Evolutionary conservation across 2,113 vertebrate genomes (phyloP).

Genomic region (Rhinoptilus africanus): DNA sequence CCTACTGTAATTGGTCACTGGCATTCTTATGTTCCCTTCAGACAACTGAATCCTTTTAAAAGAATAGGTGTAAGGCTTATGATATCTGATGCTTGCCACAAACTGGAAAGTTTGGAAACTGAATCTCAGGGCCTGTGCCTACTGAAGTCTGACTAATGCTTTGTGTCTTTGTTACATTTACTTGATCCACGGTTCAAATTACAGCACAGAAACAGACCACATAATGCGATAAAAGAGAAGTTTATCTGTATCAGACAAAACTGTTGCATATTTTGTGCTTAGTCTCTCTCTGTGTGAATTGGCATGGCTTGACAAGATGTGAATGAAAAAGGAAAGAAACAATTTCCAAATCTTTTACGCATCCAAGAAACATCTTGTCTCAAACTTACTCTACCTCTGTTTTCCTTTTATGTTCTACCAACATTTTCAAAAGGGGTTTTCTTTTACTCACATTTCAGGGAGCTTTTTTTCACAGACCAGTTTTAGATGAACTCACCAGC

Average conservation of each 20-base stretch:
- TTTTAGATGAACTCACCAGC: not conserved
- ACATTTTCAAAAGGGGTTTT: not conserved
- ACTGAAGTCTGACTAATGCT: slow-evolving; percentile 23
- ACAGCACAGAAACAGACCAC: slow-evolving; percentile 3
- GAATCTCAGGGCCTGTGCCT: not conserved
- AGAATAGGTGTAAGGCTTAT: not conserved
- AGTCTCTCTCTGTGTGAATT: not conserved
- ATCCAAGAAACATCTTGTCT: not conserved
- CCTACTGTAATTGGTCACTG: not conserved
- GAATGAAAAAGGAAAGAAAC: not conserved
- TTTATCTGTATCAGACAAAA: not conserved
- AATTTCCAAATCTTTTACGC: not conserved
- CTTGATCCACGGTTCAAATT: slow-evolving; percentile 7
- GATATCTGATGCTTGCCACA: slow-evolving; percentile 14
- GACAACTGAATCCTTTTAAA: not conserved
- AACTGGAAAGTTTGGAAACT: slow-evolving; percentile 63
- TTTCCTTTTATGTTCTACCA: not conserved
- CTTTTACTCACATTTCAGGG: not conserved
- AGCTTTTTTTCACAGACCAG: not conserved
- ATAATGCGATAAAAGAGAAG: not conserved
- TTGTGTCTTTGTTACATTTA: slow-evolving; percentile 1
- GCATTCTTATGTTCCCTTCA: not conserved
- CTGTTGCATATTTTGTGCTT: not conserved
- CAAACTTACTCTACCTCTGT: not conserved
- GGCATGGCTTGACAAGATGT: not conserved